These are phyloP conservation scores for Hiodon alosoides DNA, from an alignment of 2,113 vertebrate genomes.

Conservation along the genomic window DNA sequence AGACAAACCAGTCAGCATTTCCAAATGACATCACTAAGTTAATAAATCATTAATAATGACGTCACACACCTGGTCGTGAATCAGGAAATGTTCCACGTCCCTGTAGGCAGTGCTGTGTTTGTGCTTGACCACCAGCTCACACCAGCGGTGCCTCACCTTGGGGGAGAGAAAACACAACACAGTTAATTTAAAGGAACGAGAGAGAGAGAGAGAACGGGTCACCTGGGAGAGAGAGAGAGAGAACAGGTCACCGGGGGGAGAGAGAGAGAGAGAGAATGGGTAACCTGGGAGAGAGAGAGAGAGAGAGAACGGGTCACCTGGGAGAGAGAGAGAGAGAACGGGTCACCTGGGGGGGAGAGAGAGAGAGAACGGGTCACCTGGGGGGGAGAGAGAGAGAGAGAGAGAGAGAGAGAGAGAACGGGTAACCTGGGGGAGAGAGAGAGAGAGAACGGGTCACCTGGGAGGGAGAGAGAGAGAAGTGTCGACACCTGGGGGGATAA, in stretches of 20 bases:
- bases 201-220: slow-evolving; percentile 4
- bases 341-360: too few species aligned
- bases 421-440: not conserved
- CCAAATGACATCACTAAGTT: not conserved
- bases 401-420: slow-evolving; percentile 6
- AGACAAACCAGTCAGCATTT: too few species aligned
- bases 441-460: not conserved
- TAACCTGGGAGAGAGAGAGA: not conserved
- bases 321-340: too few species aligned
- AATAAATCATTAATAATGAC: slow-evolving; percentile 15
- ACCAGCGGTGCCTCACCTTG: slow-evolving; percentile 92
- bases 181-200: not conserved
- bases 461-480: too few species aligned
- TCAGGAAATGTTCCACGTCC: slow-evolving; percentile 78
- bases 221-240: too few species aligned
- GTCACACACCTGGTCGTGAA: slow-evolving; percentile 74
- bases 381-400: too few species aligned
- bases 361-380: not conserved
- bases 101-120: slow-evolving; percentile 63
- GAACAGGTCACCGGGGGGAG: not conserved
- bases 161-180: slow-evolving; percentile 2
- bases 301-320: not conserved
- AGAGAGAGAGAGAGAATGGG: slow-evolving; percentile 6
- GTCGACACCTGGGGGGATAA: too few species aligned
- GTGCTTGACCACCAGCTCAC: slow-evolving; percentile 86